Evolutionary conservation across 2,113 vertebrate species (phyloP).

Genomic region (Microtus montanus): DNA sequence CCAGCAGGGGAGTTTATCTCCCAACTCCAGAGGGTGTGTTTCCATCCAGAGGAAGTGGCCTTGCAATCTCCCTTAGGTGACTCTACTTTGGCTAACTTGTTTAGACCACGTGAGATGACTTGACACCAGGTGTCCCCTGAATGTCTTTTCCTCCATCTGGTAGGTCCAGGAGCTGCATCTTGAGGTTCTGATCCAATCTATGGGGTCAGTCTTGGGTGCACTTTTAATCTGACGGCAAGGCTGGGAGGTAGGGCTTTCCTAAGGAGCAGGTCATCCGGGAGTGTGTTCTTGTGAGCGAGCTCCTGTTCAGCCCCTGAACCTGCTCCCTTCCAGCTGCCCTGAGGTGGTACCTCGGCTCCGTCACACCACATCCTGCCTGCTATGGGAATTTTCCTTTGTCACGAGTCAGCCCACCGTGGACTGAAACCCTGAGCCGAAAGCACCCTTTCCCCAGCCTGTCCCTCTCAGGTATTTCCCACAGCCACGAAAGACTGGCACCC

Average conservation of each 20-base stretch:
- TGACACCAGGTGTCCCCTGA: background rate
- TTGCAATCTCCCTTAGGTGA: fast-evolving
- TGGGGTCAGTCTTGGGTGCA: background rate
- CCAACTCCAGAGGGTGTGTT: too few species aligned
- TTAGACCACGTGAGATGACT: background rate
- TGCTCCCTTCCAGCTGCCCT: background rate
- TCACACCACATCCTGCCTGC: background rate
- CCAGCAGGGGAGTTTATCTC: background rate
- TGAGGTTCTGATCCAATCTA: background rate
- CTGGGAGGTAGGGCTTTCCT: background rate
- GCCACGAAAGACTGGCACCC: background rate
- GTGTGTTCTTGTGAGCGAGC: background rate
- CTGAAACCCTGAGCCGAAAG: background rate
- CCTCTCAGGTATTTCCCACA: background rate
- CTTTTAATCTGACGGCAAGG: background rate
- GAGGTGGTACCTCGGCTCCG: background rate
- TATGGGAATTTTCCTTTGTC: background rate
- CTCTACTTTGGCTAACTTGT: background rate
- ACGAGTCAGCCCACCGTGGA: too few species aligned
- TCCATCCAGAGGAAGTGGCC: background rate
- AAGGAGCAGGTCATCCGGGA: background rate
- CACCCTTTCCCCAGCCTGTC: background rate
- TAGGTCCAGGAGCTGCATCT: background rate
- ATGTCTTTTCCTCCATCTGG: background rate
- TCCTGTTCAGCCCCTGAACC: too few species aligned